Evolutionary conservation across 1,140 invertebrate genomes (phyloP).

Genomic region (Frieseomelitta varia): DNA sequence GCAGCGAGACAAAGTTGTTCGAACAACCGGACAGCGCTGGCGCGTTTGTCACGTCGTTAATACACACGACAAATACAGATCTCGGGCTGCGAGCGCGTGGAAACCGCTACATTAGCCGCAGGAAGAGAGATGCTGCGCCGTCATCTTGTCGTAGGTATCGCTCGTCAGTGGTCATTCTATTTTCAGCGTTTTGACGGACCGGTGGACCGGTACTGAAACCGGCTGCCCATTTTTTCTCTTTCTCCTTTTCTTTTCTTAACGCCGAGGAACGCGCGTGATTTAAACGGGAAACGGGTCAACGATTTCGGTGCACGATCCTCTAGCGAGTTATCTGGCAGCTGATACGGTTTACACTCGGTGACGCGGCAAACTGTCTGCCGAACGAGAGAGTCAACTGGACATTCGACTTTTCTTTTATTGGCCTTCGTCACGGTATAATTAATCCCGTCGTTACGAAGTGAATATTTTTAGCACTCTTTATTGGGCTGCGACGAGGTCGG

Average conservation of each 20-base stretch:
- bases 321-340: not conserved
- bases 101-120: not conserved
- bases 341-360: not conserved
- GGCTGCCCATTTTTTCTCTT: slow-evolving; percentile 5
- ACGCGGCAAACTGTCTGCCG: not conserved
- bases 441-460: not conserved
- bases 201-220: not conserved
- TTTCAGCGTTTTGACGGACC: not conserved
- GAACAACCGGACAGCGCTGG: not conserved
- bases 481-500: not conserved
- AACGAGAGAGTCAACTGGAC: not conserved
- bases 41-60: slow-evolving; percentile 37
- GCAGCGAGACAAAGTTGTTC: slow-evolving; percentile 2
- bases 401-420: not conserved
- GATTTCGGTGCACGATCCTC: not conserved
- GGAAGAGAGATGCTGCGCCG: not conserved
- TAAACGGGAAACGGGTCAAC: slow-evolving; percentile 14
- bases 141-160: slow-evolving; percentile 14
- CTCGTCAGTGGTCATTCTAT: slow-evolving; percentile 21
- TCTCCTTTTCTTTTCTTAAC: not conserved
- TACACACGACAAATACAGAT: slow-evolving; percentile 27
- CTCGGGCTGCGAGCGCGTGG: slow-evolving; percentile 1
- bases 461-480: not conserved
- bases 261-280: not conserved
- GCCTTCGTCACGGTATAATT: slow-evolving; percentile 12